A percentile compares a stretch with the other conserved stretches of the same genome.
Evolutionary conservation across 2,113 vertebrate genomes (phyloP).

Genomic region (Castor canadensis): DNA sequence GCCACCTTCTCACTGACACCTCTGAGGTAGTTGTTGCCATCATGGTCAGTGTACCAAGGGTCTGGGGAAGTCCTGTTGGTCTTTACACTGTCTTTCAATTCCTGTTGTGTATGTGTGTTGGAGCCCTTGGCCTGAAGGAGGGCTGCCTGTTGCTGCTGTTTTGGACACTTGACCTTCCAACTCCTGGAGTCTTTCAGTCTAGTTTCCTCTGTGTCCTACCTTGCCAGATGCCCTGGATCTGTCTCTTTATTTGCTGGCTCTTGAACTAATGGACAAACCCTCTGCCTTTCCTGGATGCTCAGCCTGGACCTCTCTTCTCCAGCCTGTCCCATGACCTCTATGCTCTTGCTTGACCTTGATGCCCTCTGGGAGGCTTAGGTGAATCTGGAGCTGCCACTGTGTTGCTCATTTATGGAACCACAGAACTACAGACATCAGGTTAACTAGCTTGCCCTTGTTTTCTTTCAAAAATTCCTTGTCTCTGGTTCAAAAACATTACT

Average conservation of each 20-base stretch:
- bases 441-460: neutral
- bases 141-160: neutral
- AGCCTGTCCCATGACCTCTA: neutral
- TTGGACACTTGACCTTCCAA: neutral
- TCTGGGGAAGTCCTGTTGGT: neutral
- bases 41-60: neutral
- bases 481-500: neutral
- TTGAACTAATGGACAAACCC: neutral
- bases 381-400: neutral
- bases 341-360: neutral
- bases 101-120: accelerated
- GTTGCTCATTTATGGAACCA: neutral
- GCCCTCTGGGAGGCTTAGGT: too few relatives aligned
- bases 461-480: neutral
- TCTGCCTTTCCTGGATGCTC: neutral
- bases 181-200: neutral
- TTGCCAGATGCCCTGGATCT: neutral
- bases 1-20: neutral
- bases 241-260: too few relatives aligned
- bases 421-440: neutral
- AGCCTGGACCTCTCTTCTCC: neutral
- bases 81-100: neutral
- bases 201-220: neutral
- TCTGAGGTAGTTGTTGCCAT: neutral
- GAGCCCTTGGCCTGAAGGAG: neutral